Evolutionary conservation across 2,797 vertebrate genomes (phyloP).

Genomic region (Sorex maritimensis): DNA sequence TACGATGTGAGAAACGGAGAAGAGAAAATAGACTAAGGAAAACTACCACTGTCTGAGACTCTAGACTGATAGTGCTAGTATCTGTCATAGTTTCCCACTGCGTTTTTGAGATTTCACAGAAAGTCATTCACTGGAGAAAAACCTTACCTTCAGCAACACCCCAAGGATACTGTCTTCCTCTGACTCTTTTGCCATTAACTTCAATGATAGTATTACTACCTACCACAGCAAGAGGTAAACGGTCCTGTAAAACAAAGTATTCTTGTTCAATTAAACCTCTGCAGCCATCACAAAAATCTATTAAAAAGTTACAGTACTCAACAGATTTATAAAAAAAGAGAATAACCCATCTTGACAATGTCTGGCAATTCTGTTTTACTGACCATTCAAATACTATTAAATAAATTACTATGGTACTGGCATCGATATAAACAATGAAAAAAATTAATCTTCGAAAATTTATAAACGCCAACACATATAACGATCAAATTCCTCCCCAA

Average conservation of each 20-base stretch:
- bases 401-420: neutral
- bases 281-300: conserved; percentile 61
- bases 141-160: conserved; percentile 98
- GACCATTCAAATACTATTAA: conserved; percentile 30
- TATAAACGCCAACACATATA: conserved; percentile 41
- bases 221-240: conserved; percentile 98
- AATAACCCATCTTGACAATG: neutral
- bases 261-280: conserved; percentile 75
- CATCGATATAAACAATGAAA: conserved; percentile 56
- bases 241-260: conserved; percentile 93
- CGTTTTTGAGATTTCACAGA: neutral
- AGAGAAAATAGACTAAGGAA: conserved; percentile 15
- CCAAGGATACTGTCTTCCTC: conserved; percentile 99
- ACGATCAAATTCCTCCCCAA: conserved; percentile 54
- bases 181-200: conserved; percentile 96
- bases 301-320: conserved; percentile 67
- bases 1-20: conserved; percentile 3
- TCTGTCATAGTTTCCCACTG: neutral
- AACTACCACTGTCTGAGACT: conserved; percentile 44
- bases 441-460: conserved; percentile 34
- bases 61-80: neutral
- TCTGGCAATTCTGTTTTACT: conserved; percentile 10
- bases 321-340: neutral
- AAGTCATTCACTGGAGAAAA: conserved; percentile 70
- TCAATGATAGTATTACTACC: conserved; percentile 99